A percentile compares a stretch with the other conserved stretches of the same genome.
Conservation (phyloP, 2,888 invertebrate genomes). For the Ommatoiulus sabulosus region DNA sequence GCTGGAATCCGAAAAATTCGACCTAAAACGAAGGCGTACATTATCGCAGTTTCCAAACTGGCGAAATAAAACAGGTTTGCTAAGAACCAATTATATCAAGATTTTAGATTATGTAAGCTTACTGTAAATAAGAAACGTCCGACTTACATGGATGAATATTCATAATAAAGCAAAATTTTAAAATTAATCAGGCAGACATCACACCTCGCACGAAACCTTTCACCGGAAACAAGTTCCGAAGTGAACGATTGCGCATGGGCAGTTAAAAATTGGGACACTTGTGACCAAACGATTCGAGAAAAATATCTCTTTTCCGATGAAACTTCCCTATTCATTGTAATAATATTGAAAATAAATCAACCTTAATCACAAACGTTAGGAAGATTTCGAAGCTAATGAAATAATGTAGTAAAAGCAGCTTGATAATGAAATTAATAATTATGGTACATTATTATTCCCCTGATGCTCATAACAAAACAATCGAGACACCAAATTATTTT, state of each 20-base stretch:
- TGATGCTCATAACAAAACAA: too few relatives aligned
- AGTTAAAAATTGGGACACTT: not conserved
- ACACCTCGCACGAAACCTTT: not conserved
- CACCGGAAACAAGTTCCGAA: slow-evolving; percentile 1
- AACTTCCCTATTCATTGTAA: too few relatives aligned
- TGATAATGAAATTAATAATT: too few relatives aligned
- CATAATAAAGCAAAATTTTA: not conserved
- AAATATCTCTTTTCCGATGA: not conserved
- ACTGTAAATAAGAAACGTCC: not conserved
- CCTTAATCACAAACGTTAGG: too few relatives aligned
- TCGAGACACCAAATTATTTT: too few relatives aligned
- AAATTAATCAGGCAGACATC: not conserved
- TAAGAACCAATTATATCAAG: not conserved
- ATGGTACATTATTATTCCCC: too few relatives aligned
- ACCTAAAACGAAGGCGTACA: not conserved
- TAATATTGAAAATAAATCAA: too few relatives aligned
- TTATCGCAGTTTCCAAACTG: not conserved
- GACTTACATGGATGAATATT: not conserved
- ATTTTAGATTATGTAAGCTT: not conserved
- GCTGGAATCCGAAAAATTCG: slow-evolving; percentile 19
- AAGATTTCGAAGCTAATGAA: too few relatives aligned
- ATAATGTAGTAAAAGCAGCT: too few relatives aligned
- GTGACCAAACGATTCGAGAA: not conserved
- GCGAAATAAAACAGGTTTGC: not conserved
- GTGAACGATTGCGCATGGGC: not conserved